Base-by-base conservation (phyloP, 1,140 invertebrate species). In the Pygmarrhopalites habei region DNA sequence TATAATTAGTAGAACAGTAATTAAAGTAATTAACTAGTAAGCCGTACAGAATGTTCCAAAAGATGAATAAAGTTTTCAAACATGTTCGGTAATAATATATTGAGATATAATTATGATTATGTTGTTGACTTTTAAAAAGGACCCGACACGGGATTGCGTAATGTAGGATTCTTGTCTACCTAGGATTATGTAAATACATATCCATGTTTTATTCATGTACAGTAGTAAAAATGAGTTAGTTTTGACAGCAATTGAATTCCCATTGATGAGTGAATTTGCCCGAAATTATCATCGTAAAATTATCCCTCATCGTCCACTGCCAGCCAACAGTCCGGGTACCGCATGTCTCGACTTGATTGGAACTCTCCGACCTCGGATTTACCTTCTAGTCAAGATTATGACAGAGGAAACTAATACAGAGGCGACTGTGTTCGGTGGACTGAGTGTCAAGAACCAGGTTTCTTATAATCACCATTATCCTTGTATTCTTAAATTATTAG, bases 371-470 rank as follows among this genome's bases (percentile, higher is more conserved):
- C 66, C 65, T 19, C 67, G 66, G 44, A 70, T 70, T 29, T 65
- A 58, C 29, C 35, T 70, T 15, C 15, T 70, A 15, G 58, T 65
- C 0, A 67, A 63, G 30, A 65, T 47, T 29, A 68, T 70, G n/a
- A 65, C 53, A 1, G 66, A 63, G 25, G 35, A 17, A 1, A 66
- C 60, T 14, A 70, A 66, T 23, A 68, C 63, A 0, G 69, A 70
- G 47, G 64, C 66, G 10, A 60, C 60, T 1, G 32, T 68, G 2
- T 68, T 70, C 32, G 61, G 66, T 15, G 64, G 61, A 4, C 30
- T 70, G 3, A 58, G 69, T n/a, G 29, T 66, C 1, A 15, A 44
- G 7, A 70, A 70, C 57, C 69, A 70, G 49, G 68, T 70, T 43
- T 23, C 7, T 46, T 21, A 12, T 25, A 28, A 14, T 30, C 7